Conservation (phyloP, 2,888 invertebrate genomes). For the Synergus umbraculus region DNA sequence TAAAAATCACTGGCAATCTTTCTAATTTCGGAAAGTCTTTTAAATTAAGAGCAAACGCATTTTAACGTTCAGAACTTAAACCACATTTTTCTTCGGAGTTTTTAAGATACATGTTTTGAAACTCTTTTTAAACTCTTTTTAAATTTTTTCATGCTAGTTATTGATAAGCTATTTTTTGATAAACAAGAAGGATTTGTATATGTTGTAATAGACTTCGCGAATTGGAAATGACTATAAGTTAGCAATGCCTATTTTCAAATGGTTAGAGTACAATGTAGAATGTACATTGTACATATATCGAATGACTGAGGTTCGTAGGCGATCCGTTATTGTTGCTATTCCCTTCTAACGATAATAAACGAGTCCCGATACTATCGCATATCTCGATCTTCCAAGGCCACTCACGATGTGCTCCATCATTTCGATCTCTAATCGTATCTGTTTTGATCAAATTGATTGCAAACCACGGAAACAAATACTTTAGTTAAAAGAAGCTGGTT, state of each 20-base stretch:
- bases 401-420: constrained; percentile 38
- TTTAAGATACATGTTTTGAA: too few relatives aligned
- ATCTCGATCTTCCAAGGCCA: constrained; percentile 39
- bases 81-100: too few relatives aligned
- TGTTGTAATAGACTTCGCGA: neutral
- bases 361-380: constrained; percentile 27
- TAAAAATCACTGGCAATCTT: too few relatives aligned
- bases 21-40: too few relatives aligned
- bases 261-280: neutral
- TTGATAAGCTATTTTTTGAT: too few relatives aligned
- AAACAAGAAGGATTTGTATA: neutral
- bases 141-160: too few relatives aligned
- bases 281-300: constrained; percentile 2
- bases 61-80: too few relatives aligned
- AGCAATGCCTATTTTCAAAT: constrained; percentile 20
- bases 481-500: neutral
- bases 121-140: too few relatives aligned
- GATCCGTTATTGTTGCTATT: constrained; percentile 39
- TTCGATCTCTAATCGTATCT: constrained; percentile 37
- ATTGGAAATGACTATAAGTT: constrained; percentile 9
- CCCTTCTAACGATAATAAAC: constrained; percentile 37
- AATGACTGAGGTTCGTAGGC: constrained; percentile 25
- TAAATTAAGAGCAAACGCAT: too few relatives aligned
- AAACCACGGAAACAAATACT: constrained; percentile 33
- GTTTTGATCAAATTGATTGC: constrained; percentile 27